Conservation (phyloP, 2,797 vertebrate species). For the Adrianichthys oophorus region DNA sequence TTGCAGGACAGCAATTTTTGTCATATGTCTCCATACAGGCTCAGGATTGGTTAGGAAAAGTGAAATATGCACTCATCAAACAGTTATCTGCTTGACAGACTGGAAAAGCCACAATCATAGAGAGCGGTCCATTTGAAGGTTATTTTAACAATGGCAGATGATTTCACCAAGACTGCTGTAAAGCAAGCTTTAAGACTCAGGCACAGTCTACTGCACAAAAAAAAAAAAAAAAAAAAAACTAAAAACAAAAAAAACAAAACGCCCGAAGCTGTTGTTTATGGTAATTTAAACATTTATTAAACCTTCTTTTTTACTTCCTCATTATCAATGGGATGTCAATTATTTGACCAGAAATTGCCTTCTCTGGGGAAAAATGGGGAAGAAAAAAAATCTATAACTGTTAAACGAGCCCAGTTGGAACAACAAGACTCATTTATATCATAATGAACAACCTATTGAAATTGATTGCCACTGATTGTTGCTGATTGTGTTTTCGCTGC, state of each 20-base stretch:
- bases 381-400: neutral
- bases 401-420: slow-evolving; percentile 25
- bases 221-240: slow-evolving; percentile 11
- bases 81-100: slow-evolving; percentile 31
- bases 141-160: slow-evolving; percentile 51
- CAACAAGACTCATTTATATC: slow-evolving; percentile 31
- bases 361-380: neutral
- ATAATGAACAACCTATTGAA: slow-evolving; percentile 45
- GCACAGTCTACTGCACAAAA: slow-evolving; percentile 26
- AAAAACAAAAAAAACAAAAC: slow-evolving; percentile 16
- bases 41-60: slow-evolving; percentile 35
- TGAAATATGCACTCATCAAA: slow-evolving; percentile 62
- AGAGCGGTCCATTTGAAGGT: slow-evolving; percentile 50
- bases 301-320: slow-evolving; percentile 14
- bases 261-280: slow-evolving; percentile 30
- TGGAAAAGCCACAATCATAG: slow-evolving; percentile 27
- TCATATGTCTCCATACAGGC: slow-evolving; percentile 36
- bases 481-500: slow-evolving; percentile 42
- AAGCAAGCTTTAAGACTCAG: slow-evolving; percentile 56
- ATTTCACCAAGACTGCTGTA: slow-evolving; percentile 42
- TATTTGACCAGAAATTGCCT: slow-evolving; percentile 16
- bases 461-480: slow-evolving; percentile 49
- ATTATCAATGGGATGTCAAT: slow-evolving; percentile 29
- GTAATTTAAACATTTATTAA: slow-evolving; percentile 30
- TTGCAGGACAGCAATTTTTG: slow-evolving; percentile 56